These are phyloP conservation scores for Myiotriccus ornatus DNA, from an alignment of 2,797 vertebrate species.

Conservation along the genomic window DNA sequence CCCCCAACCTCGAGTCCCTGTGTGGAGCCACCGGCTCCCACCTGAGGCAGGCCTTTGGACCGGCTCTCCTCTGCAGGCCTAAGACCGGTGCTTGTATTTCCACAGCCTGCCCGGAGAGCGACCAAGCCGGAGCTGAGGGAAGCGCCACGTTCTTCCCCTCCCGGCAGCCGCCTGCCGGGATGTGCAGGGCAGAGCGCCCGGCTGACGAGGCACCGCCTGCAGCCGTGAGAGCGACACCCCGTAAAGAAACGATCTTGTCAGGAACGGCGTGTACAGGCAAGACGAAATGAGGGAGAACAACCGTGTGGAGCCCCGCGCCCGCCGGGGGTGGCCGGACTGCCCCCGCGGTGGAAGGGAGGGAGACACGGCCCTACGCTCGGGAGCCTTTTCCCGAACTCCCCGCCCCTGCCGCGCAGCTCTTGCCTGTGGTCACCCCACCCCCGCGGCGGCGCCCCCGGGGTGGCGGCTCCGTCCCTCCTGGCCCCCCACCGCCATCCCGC, in stretches of 20 bases:
- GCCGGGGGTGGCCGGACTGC: too few species aligned
- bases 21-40: neutral
- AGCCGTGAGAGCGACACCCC: neutral
- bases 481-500: neutral
- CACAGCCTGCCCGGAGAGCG: fast-evolving
- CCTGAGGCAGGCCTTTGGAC: fast-evolving
- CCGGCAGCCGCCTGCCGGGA: neutral
- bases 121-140: fast-evolving
- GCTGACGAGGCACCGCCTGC: neutral
- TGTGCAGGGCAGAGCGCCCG: fast-evolving
- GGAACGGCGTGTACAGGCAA: fast-evolving
- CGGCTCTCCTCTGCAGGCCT: neutral
- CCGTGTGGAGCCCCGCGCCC: fast-evolving
- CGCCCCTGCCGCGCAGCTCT: neutral
- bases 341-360: neutral
- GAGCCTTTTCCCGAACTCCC: neutral
- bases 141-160: fast-evolving
- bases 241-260: fast-evolving
- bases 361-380: fast-evolving
- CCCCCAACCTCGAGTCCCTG: fast-evolving
- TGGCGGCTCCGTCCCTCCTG: neutral
- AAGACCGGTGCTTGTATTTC: fast-evolving
- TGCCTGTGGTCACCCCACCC: fast-evolving
- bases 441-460: neutral
- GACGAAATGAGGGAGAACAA: fast-evolving